These are phyloP conservation scores for Cephus pulcher DNA, from an alignment of 2,888 invertebrate species.

Conservation along the genomic window DNA sequence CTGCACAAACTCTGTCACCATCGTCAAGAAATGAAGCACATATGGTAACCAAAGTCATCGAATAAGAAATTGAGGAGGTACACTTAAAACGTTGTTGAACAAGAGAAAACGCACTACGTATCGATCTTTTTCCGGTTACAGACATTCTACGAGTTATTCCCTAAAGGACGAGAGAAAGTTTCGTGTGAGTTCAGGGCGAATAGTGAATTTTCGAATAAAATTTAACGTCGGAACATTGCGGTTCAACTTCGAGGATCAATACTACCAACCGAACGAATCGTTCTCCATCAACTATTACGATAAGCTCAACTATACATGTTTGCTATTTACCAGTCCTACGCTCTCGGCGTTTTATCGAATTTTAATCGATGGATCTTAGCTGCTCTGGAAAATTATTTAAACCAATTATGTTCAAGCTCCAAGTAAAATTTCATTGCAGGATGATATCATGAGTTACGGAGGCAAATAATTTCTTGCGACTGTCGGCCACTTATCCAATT, in stretches of 20 bases:
- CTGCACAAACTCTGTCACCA: background rate
- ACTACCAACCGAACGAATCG: background rate
- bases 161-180: background rate
- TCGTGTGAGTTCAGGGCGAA: background rate
- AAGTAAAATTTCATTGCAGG: background rate
- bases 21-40: background rate
- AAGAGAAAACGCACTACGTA: background rate
- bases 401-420: slow-evolving; percentile 42
- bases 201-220: background rate
- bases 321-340: slow-evolving; percentile 49
- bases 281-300: background rate
- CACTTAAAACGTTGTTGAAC: background rate
- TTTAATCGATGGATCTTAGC: slow-evolving; percentile 62
- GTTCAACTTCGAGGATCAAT: background rate
- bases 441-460: slow-evolving; percentile 36
- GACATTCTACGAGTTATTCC: background rate
- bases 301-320: slow-evolving; percentile 8
- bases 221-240: background rate
- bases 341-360: slow-evolving; percentile 51
- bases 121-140: background rate
- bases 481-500: background rate
- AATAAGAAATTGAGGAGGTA: too few relatives aligned
- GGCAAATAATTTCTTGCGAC: background rate
- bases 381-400: slow-evolving; percentile 57
- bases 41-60: too few relatives aligned